Evolutionary conservation across 2,888 invertebrate genomes (phyloP).

Genomic region (Lochmaea capreae): DNA sequence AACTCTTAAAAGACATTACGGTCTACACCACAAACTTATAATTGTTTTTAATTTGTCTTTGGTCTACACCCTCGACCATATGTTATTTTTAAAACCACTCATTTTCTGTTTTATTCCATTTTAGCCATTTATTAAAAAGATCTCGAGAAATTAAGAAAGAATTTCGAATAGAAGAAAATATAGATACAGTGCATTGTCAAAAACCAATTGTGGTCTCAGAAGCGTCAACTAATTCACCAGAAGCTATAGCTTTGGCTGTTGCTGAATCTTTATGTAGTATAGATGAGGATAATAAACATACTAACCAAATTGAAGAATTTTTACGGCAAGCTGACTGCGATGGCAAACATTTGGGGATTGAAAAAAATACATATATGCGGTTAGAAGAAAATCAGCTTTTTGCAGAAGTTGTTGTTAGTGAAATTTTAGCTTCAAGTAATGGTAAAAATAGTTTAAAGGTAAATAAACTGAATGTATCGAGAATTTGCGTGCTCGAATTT

Average conservation of each 20-base stretch:
- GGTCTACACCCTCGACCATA: no score
- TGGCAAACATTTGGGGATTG: slow-evolving; percentile 58
- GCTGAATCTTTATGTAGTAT: slow-evolving; percentile 84
- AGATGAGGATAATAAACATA: slow-evolving; percentile 84
- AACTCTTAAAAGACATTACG: no score
- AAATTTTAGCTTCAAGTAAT: slow-evolving; percentile 71
- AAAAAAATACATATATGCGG: slow-evolving; percentile 60
- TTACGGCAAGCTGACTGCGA: slow-evolving; percentile 69
- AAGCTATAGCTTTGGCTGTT: slow-evolving; percentile 74
- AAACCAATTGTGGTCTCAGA: slow-evolving; percentile 46
- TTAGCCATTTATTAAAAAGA: slow-evolving; percentile 68
- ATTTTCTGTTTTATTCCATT: not conserved
- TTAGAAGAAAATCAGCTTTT: slow-evolving; percentile 67
- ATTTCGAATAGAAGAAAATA: slow-evolving; percentile 47
- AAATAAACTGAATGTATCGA: slow-evolving; percentile 16
- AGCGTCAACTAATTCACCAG: slow-evolving; percentile 47
- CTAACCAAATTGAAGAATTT: slow-evolving; percentile 77
- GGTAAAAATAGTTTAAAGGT: slow-evolving; percentile 71
- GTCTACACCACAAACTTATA: no score
- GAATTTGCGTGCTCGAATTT: no score
- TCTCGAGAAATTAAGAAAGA: slow-evolving; percentile 60
- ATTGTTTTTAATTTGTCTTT: no score
- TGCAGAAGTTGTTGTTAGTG: slow-evolving; percentile 72
- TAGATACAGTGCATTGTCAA: slow-evolving; percentile 32
- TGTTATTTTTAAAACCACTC: no score